Evolutionary conservation across 2,888 invertebrate genomes (phyloP), one percentile per base, ranked within the genome.

Genomic region (Lasioglossum malachurum): DNA sequence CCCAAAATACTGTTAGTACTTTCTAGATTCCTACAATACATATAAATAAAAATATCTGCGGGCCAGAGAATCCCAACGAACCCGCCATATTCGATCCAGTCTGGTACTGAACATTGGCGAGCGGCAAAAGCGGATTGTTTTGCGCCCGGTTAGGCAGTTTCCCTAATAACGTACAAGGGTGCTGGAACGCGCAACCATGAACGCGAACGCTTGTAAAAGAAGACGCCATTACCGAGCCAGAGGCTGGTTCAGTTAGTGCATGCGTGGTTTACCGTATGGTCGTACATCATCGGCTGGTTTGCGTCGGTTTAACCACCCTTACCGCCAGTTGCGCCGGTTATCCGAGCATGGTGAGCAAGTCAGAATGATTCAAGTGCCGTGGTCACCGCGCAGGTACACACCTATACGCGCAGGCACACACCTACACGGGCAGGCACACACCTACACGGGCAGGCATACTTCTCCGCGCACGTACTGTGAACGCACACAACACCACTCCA

Each of bases 261-360:
- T 83, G 87, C 88, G 92, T 92, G 93, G 94, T 94, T 94, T 93
- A 93, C 94, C 94, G 87, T 92, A 89, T 90, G 91, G 87, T 91
- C 94, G 91, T 94, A 92, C 90, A 94, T 94, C 94, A 94, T 94
- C 92, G 93, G 87, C 85, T 85, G 86, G 86, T 89, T 84, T 83
- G 87, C 79, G 89, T 81, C 82, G 81, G 87, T 88, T 87, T 89
- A 90, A 88, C 89, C 89, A 82, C 81, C 85, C 83, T 82, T 49
- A 79, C 83, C 83, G 80, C 78, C 83, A 83, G 82, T 86, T 82
- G 80, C 86, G 82, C 83, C 81, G 86, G 87, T 88, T 90, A 86
- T 87, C 85, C 89, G 75, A 89, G 78, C 87, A 82, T 74, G 78
- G 76, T 74, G 80, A 80, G 81, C 85, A 88, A 88, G 88, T 91